Conservation (phyloP, 2,797 vertebrate genomes). For the Phataginus tricuspis region DNA sequence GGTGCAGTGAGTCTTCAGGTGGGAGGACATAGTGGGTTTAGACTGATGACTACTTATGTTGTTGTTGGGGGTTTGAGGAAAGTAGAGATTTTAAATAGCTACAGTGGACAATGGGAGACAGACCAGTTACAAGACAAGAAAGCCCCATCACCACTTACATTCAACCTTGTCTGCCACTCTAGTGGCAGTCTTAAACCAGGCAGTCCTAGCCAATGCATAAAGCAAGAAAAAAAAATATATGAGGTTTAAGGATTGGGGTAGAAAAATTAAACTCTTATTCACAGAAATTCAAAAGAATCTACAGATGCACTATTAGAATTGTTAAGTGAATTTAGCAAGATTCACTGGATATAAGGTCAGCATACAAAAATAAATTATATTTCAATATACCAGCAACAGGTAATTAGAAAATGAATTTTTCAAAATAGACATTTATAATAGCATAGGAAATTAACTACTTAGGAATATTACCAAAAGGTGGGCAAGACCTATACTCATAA, state of each 20-base stretch:
- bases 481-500: not conserved
- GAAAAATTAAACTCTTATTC: not conserved
- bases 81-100: constrained; percentile 30
- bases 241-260: not conserved
- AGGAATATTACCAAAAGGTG: not conserved
- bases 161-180: not conserved
- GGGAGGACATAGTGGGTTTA: not conserved
- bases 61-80: not conserved
- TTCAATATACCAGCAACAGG: not conserved
- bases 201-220: constrained; percentile 15
- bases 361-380: not conserved
- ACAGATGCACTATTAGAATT: constrained; percentile 5
- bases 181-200: not conserved
- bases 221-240: not conserved
- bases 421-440: not conserved
- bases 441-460: not conserved
- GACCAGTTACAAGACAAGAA: not conserved
- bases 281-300: constrained; percentile 2
- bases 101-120: not conserved
- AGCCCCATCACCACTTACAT: not conserved
- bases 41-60: not conserved
- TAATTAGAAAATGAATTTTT: constrained; percentile 31
- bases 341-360: not conserved
- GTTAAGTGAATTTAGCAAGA: not conserved
- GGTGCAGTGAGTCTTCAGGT: not conserved